Conservation (phyloP, 2,888 invertebrate species). For the Marasmarcha lunaedactyla region DNA sequence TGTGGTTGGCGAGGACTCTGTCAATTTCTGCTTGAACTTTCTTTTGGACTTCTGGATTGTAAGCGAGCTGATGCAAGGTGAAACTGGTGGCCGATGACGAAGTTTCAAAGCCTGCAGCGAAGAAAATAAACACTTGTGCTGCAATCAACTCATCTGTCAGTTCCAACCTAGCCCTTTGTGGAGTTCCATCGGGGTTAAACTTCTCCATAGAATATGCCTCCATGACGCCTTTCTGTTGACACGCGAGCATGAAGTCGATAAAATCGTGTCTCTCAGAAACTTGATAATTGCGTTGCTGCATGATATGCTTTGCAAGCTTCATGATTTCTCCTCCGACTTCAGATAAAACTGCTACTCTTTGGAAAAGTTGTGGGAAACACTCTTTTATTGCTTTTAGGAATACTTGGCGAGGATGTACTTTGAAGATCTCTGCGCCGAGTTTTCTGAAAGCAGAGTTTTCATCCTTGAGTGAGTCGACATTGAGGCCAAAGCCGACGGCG, state of each 20-base stretch:
- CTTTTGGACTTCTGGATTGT: slow-evolving; percentile 29
- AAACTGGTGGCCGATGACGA: slow-evolving; percentile 33
- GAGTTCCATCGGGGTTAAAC: slow-evolving; percentile 13
- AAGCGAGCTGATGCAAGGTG: slow-evolving; percentile 31
- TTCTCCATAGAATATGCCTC: slow-evolving; percentile 17
- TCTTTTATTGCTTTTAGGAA: slow-evolving; percentile 4
- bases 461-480: slow-evolving; percentile 15
- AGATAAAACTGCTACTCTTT: not conserved
- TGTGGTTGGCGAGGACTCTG: slow-evolving; percentile 19
- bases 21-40: slow-evolving; percentile 32
- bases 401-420: slow-evolving; percentile 4
- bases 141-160: slow-evolving; percentile 18
- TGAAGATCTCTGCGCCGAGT: slow-evolving; percentile 15
- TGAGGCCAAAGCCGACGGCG: slow-evolving; percentile 17
- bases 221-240: slow-evolving; percentile 15
- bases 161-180: slow-evolving; percentile 18
- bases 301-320: slow-evolving; percentile 4
- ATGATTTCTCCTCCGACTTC: not conserved
- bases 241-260: slow-evolving; percentile 20
- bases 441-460: slow-evolving; percentile 17
- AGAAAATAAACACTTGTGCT: slow-evolving; percentile 14
- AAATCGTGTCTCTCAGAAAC: slow-evolving; percentile 20
- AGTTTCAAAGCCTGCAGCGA: slow-evolving; percentile 26
- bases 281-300: slow-evolving; percentile 15
- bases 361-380: not conserved